Percentiles rank a stretch among this genome's conserved stretches.
Conservation (phyloP, 2,888 invertebrate species). For the Epicampocera succincta region DNA sequence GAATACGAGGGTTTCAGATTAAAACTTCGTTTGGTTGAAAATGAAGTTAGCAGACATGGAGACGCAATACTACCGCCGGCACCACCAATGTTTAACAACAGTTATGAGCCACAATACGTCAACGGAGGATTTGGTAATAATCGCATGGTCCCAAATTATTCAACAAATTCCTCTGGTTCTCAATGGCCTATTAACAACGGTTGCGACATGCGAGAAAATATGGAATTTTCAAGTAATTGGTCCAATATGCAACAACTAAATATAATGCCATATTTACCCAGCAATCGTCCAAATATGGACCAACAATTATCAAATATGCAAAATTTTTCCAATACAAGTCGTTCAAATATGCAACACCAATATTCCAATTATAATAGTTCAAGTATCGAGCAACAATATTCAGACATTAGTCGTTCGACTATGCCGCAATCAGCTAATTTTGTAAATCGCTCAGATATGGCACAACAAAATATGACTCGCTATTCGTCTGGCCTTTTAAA, state of each 20-base stretch:
- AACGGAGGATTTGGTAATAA: slow-evolving; percentile 19
- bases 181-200: slow-evolving; percentile 31
- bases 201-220: background rate
- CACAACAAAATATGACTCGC: background rate
- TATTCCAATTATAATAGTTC: slow-evolving; percentile 6
- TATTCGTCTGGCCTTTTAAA: background rate
- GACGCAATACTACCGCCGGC: slow-evolving; percentile 47
- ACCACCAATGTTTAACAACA: slow-evolving; percentile 38
- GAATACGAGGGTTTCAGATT: slow-evolving; percentile 61
- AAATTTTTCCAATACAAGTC: slow-evolving; percentile 10
- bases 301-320: slow-evolving; percentile 26
- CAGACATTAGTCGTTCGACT: background rate
- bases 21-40: slow-evolving; percentile 55
- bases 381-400: slow-evolving; percentile 13
- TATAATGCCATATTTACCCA: background rate
- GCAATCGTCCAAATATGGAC: slow-evolving; percentile 2
- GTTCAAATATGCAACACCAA: slow-evolving; percentile 29
- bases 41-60: slow-evolving; percentile 60
- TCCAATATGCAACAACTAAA: slow-evolving; percentile 15
- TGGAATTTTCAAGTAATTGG: background rate
- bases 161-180: slow-evolving; percentile 3
- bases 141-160: background rate
- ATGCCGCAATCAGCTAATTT: slow-evolving; percentile 15
- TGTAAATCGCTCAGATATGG: background rate
- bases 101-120: slow-evolving; percentile 17